Percentiles rank a stretch among this genome's conserved stretches.
These are phyloP conservation scores for Graptemys geographica DNA, from an alignment of 2,797 vertebrate species.

Conservation along the genomic window DNA sequence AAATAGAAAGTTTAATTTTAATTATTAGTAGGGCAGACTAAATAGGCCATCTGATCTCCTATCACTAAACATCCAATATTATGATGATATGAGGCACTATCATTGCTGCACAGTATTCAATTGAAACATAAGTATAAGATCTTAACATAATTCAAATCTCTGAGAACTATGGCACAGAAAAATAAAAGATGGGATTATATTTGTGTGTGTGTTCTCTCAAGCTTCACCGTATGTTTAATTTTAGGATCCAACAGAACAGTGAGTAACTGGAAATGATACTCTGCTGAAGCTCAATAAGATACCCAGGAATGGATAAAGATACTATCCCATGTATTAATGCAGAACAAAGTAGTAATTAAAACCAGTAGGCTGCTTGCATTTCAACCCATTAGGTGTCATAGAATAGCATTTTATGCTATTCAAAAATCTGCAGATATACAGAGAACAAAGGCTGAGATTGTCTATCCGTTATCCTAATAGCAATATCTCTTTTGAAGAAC, in stretches of 20 bases:
- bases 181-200: not conserved
- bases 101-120: rapidly evolving
- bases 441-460: rapidly evolving
- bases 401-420: not conserved
- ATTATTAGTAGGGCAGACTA: not conserved
- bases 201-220: not conserved
- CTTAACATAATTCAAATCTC: not conserved
- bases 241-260: not conserved
- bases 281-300: not conserved
- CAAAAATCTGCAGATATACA: not conserved
- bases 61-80: not conserved
- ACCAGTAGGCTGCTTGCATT: not conserved
- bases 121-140: not conserved
- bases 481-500: not conserved
- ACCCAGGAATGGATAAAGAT: not conserved
- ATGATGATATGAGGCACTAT: not conserved
- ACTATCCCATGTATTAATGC: not conserved
- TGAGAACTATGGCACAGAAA: not conserved
- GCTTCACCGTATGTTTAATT: not conserved
- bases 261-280: not conserved
- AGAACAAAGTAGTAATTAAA: not conserved
- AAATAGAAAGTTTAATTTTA: not conserved
- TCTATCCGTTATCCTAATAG: not conserved
- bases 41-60: not conserved
- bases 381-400: not conserved